phyloP scores from a whole-genome alignment of 2,888 invertebrate genomes.

The Lasioglossum figueresi region DNA sequence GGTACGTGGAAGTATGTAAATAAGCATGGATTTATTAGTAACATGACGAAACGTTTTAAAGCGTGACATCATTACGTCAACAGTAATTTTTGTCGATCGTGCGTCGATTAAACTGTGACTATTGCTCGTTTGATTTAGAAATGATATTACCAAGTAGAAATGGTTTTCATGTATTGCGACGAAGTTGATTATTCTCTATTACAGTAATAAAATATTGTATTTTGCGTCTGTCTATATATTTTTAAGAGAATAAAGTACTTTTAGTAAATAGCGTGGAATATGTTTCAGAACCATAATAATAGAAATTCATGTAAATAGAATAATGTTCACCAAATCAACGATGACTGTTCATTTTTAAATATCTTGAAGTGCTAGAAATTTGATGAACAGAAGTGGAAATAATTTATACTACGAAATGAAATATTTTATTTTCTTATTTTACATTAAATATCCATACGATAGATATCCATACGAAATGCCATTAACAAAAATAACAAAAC shows the following conservation, averaged over 20 bases:
- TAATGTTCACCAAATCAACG: not conserved
- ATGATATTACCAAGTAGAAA: not conserved
- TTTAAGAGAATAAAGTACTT: not conserved
- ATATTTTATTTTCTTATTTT: too few relatives aligned
- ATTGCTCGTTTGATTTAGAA: not conserved
- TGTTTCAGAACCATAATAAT: not conserved
- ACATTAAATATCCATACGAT: too few relatives aligned
- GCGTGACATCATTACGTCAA: not conserved
- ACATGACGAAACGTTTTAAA: not conserved
- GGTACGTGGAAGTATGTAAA: slow-evolving; percentile 10
- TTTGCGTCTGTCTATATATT: not conserved
- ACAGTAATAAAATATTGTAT: not conserved
- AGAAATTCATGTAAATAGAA: not conserved
- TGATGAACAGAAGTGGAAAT: not conserved
- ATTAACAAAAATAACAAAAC: not conserved
- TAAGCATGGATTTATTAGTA: not conserved
- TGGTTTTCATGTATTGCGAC: not conserved
- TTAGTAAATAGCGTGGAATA: not conserved
- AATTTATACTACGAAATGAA: not conserved
- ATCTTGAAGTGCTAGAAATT: not conserved
- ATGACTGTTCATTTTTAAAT: not conserved
- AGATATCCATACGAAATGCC: not conserved
- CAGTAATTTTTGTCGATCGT: not conserved
- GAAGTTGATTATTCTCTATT: not conserved
- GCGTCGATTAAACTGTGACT: not conserved